These are phyloP conservation scores for Ia io DNA, from an alignment of 2,113 vertebrate genomes.

Conservation along the genomic window DNA sequence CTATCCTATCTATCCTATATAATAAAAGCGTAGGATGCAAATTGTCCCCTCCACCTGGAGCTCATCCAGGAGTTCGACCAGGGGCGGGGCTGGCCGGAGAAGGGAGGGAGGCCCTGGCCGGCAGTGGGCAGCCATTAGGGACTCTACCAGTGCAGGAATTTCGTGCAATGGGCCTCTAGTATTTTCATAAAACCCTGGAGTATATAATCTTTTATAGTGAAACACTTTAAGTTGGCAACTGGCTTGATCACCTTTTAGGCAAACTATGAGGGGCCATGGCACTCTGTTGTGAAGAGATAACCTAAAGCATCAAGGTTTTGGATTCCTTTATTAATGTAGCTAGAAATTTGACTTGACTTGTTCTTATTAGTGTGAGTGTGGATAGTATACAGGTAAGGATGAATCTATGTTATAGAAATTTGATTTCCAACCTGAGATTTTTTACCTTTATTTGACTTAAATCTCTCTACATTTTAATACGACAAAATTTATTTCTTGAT, in stretches of 20 bases:
- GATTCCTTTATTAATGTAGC: neutral
- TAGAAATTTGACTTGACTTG: constrained; percentile 2
- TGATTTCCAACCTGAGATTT: constrained; percentile 16
- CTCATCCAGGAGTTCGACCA: no score
- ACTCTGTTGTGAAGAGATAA: neutral
- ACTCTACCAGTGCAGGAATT: no score
- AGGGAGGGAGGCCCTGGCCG: no score
- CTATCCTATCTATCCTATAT: neutral
- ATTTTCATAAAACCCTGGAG: constrained; percentile 13
- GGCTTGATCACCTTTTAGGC: neutral
- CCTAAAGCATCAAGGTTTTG: neutral
- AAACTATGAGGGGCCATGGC: neutral
- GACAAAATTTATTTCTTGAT: constrained; percentile 44
- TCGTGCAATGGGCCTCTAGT: no score
- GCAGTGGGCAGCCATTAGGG: no score
- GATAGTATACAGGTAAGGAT: neutral
- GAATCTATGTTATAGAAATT: constrained; percentile 13
- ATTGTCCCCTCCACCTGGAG: no score
- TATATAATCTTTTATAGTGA: neutral
- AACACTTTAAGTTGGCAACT: neutral
- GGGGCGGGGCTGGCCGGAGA: no score
- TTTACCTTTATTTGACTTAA: constrained; percentile 13
- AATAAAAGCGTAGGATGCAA: no score
- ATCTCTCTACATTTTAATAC: constrained; percentile 31
- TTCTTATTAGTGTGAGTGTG: neutral